Base-by-base conservation (phyloP, 2,797 vertebrate species). In the Mus spretus region DNA sequence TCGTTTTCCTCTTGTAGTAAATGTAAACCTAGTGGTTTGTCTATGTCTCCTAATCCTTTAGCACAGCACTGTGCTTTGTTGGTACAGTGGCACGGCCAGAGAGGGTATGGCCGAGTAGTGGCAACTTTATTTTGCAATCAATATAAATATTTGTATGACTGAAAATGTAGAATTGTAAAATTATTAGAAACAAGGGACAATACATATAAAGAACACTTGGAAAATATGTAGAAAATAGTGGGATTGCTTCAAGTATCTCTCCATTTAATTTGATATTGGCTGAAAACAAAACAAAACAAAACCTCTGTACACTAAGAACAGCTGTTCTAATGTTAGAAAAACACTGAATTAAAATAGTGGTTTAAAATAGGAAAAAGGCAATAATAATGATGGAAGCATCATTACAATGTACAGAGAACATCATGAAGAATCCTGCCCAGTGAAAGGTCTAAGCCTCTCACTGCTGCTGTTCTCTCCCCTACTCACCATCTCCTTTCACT, bases 401-500 rank as follows among this genome's bases (percentile, higher is more conserved):
- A 84, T 63, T 67, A 90, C 34, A 93, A 82, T 72, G 26, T 37
- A 44, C 13, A 91, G 53, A 93, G 13, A 79, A 24, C 57, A 95
- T 65, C 63, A 79, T 72, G 14, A 91, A 90, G 86, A 94, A 83
- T 37, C 24, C 34, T 86, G 78, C 22, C 63, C 87, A 94, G 75
- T 63, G 40, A 92, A 53, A 90, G 91, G 72, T 57, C 44, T 17
- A 84, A 95, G 93, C 4, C 89, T 91, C n/a, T 92, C 37, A 82
- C 65, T 26, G 81, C 57, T 96, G 59, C 59, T 91, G 65, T 91
- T 93, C 92, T 93, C 91, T 84, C 70, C 59, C 22, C 83, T 96
- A 47, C 70, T 84, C 93, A 67, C 87, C 85, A 84, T 74, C 89
- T 83, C 75, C 74, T 82, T 92, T 82, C 13, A 89, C 75, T 90